phyloP scores from a whole-genome alignment of 2,797 vertebrate genomes.

The Tokudaia tokunoshimensis region DNA sequence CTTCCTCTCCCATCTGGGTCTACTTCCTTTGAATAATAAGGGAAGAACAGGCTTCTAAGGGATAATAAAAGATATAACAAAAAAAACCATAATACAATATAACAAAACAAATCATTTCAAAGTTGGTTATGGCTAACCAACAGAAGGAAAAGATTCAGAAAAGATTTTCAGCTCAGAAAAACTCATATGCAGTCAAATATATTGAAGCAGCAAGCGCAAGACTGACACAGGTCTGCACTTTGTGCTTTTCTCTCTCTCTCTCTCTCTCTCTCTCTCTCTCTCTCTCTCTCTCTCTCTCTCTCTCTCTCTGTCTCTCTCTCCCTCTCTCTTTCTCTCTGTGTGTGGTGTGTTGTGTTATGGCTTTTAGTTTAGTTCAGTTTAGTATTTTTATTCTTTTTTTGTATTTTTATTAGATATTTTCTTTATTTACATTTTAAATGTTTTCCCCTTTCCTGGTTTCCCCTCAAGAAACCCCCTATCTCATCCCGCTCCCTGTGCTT shows the following conservation, averaged over 20 bases:
- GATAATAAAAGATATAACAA: not conserved
- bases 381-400: not conserved
- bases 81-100: not conserved
- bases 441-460: no score
- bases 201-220: not conserved
- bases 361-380: not conserved
- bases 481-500: no score
- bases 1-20: not conserved
- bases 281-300: no score
- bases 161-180: not conserved
- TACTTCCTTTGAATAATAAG: not conserved
- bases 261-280: no score
- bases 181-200: not conserved
- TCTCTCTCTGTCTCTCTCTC: no score
- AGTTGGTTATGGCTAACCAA: not conserved
- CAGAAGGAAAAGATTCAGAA: not conserved
- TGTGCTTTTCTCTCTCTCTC: no score
- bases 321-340: no score
- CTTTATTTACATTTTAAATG: no score
- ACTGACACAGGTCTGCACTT: not conserved
- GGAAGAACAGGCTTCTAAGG: not conserved
- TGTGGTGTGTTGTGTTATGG: not conserved
- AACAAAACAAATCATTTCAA: not conserved
- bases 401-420: no score
- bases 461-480: no score